Conservation (phyloP, 2,797 vertebrate species). For the Hydrolagus colliei region DNA sequence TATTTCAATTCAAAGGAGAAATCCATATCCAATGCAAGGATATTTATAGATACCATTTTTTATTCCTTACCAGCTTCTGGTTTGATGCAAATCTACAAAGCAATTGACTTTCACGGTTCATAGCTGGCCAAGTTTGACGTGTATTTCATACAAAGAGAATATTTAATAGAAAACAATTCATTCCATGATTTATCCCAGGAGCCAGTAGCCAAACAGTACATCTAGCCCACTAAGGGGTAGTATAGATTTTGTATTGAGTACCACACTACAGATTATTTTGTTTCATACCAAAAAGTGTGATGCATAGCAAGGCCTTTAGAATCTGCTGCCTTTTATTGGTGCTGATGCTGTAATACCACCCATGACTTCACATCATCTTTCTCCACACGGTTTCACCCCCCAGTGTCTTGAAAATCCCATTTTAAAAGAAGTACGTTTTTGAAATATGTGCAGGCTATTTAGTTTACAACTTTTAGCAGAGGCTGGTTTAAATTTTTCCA, state of each 20-base stretch:
- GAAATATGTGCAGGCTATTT: no score
- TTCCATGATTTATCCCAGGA: not conserved
- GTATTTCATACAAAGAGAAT: not conserved
- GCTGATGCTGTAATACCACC: not conserved
- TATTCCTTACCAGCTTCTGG: not conserved
- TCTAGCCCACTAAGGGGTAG: not conserved
- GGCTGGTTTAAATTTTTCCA: no score
- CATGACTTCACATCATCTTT: not conserved
- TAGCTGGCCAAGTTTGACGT: not conserved
- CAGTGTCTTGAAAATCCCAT: no score
- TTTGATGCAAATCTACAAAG: not conserved
- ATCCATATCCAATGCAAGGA: no score
- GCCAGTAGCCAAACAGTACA: not conserved
- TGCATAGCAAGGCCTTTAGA: not conserved
- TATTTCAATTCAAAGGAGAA: not conserved
- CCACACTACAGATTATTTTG: not conserved
- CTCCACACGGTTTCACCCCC: no score
- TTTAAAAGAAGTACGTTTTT: no score
- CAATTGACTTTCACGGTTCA: not conserved
- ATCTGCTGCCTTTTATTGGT: not conserved
- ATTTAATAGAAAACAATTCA: not conserved
- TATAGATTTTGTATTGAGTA: not conserved
- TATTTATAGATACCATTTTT: not conserved
- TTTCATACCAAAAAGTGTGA: not conserved
- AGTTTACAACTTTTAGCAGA: no score